Evolutionary conservation across 2,113 vertebrate species (phyloP), one percentile per base, ranked within the genome.

Genomic region (Nesogale talazaci): DNA sequence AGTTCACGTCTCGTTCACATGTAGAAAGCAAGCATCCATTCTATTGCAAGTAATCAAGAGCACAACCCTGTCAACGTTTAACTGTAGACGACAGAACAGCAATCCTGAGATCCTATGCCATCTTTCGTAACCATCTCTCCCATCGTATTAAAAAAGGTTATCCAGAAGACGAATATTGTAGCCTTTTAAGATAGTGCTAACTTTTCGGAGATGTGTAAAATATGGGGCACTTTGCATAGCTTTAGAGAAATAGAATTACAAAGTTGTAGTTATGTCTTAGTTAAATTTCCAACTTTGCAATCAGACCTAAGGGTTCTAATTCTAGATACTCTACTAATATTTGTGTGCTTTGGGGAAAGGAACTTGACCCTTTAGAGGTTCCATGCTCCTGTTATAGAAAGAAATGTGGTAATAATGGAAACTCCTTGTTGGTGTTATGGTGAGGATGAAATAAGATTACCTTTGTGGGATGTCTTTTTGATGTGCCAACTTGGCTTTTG

Each of bases 131-230:
- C 46, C 46, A 52, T 12, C 72, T 92, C 67, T 87, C 78, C 36
- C 31, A 52, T 79, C 38, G 57, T 65, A 61, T 86, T 42, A 94
- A 72, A 72, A 78, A 86, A 86, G 69, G 38, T 29, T 78, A 57
- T 80, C 1, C 67, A 87, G 38, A 88, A 59, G 19, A 67, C 17
- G 69, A 93, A 56, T 89, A 81, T 56, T 80, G 27, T 16, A 91
- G 46, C 42, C n/a, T 83, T 40, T 77, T 2, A 76, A 87, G 31
- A 85, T 79, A 23, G 11, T 84, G 42, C 36, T 72, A 88, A 76
- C 12, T 91, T 94, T 75, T 63, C n/a, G 52, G 46, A 94, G 38
- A 79, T 29, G 25, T 61, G 25, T 42, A 86, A 94, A 76, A 81
- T 65, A 65, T 19, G 36, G 88, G 6, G 86, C 23, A 69, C 63